phyloP scores from a whole-genome alignment of 2,888 invertebrate species.

The Scrobipalpa costella region DNA sequence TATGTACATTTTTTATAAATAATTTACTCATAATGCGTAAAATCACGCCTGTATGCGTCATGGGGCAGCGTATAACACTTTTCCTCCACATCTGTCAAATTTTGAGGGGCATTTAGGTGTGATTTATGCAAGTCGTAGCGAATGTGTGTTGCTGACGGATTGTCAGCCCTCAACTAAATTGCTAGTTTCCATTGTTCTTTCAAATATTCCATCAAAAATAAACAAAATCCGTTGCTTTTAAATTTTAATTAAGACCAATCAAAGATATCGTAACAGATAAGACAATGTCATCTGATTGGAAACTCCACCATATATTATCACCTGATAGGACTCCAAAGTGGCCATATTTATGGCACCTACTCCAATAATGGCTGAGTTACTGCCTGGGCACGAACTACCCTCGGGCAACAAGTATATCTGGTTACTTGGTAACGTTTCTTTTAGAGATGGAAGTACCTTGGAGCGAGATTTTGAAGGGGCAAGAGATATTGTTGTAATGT shows the following conservation, averaged over 20 bases:
- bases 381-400: slow-evolving; percentile 27
- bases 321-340: slow-evolving; percentile 25
- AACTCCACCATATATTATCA: not conserved
- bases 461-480: not conserved
- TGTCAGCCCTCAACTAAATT: no score
- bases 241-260: not conserved
- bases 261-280: not conserved
- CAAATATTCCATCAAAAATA: not conserved
- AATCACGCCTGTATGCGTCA: no score
- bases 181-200: no score
- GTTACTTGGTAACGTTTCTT: slow-evolving; percentile 24
- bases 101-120: no score
- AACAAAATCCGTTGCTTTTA: not conserved
- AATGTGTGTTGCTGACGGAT: no score
- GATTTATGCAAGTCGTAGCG: no score
- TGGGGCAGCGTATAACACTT: no score
- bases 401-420: slow-evolving; percentile 5
- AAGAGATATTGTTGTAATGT: not conserved
- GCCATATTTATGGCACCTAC: slow-evolving; percentile 44
- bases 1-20: not conserved
- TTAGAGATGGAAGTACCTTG: slow-evolving; percentile 6
- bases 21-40: no score
- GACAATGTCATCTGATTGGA: slow-evolving; percentile 12
- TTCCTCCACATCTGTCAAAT: no score
- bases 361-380: slow-evolving; percentile 49